Percentiles rank a stretch among this genome's conserved stretches.
phyloP scores from a whole-genome alignment of 2,888 invertebrate genomes.

The Punctoribates punctum region DNA sequence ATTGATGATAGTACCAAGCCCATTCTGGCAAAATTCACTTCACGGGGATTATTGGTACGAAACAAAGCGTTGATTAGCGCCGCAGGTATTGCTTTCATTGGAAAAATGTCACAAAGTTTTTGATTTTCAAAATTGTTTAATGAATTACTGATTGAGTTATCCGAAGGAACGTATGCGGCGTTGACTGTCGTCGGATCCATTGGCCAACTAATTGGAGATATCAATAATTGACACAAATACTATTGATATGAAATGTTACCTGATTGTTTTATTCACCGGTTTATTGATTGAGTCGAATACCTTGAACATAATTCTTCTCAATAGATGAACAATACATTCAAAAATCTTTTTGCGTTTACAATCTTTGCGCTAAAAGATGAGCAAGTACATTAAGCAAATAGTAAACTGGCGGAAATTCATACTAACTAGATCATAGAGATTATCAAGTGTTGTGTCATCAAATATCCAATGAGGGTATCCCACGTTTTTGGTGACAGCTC shows the following conservation, averaged over 20 bases:
- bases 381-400: neutral
- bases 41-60: neutral
- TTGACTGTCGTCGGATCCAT: neutral
- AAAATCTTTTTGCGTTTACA: neutral
- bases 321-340: neutral
- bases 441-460: conserved; percentile 46
- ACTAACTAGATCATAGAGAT: neutral
- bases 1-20: neutral
- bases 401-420: neutral
- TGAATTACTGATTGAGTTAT: neutral
- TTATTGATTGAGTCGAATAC: neutral
- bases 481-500: conserved; percentile 56
- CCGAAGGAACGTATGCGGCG: neutral
- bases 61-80: neutral
- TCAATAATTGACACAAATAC: neutral
- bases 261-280: neutral
- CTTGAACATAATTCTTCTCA: neutral
- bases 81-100: neutral
- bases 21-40: neutral
- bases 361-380: neutral
- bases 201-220: neutral
- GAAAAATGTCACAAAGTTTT: neutral
- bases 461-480: conserved; percentile 57
- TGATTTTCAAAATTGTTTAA: neutral
- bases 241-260: neutral